Evolutionary conservation across 2,113 vertebrate genomes (phyloP).

Genomic region (Butorides virescens): DNA sequence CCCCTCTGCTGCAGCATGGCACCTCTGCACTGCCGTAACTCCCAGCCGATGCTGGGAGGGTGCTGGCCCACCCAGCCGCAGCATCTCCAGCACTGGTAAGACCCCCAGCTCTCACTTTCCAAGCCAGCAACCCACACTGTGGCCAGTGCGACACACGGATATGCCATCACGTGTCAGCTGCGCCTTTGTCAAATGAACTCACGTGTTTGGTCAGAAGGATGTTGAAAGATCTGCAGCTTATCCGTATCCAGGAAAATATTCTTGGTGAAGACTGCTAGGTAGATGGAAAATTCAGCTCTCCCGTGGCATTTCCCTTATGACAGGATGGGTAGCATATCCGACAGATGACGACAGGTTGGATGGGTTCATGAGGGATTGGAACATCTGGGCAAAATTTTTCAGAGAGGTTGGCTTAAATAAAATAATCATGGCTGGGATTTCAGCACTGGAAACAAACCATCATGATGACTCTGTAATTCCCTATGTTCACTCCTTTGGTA

Average conservation of each 20-base stretch:
- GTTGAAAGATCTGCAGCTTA: background rate
- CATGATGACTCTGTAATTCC: background rate
- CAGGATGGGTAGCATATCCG: background rate
- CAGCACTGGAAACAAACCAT: background rate
- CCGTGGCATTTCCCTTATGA: background rate
- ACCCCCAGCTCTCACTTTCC: background rate
- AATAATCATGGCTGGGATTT: background rate
- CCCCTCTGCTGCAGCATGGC: rapidly evolving
- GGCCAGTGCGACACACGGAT: background rate
- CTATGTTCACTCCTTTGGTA: background rate
- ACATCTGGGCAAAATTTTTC: background rate
- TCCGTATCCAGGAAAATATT: background rate
- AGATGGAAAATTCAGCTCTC: background rate
- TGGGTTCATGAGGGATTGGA: background rate
- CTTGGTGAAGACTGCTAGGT: background rate
- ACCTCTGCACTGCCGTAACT: background rate
- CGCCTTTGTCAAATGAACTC: background rate
- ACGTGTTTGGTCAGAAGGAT: background rate
- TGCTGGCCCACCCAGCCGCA: rapidly evolving
- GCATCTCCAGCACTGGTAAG: background rate
- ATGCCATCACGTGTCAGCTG: rapidly evolving
- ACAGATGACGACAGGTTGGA: background rate
- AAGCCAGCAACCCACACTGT: background rate
- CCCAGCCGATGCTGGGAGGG: background rate
- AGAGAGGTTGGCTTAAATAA: background rate